Base-by-base conservation (phyloP, 2,888 invertebrate species). In the Epicampocera succincta region DNA sequence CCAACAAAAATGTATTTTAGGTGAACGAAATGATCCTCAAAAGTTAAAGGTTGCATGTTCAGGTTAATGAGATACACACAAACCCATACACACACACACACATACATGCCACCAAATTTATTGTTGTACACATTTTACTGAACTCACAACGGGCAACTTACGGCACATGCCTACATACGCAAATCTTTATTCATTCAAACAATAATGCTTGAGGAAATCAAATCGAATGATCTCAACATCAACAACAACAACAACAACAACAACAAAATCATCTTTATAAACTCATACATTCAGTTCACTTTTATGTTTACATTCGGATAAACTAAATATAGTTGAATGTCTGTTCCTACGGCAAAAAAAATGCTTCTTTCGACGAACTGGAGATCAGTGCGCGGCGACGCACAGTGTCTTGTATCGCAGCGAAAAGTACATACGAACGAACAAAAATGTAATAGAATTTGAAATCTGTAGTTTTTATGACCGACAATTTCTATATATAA, bases 31-130 rank as follows among this genome's bases (percentile, higher is more conserved):
- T 40, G 33, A 69, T 61, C 58, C 48, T 21, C 60, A 52, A 63
- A 66, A 72, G 68, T 68, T 63, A 76, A 81, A 76, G 75, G 75
- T 73, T 56, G 60, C 29, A 38, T 71, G 68, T 63, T 63, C 77
- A 71, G 77, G 77, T 71, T 69, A 74, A 74, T 74, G 25, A 46
- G 56, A 29, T 48, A 54, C 29, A 56, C 42, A 54, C 5, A 15
- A 19, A 50, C 8, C 5, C 2, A 25, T 25, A 25, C 5, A 25
- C 25, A 25, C 5, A 25, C 33, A 33, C 33, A 9, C 3, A 33
- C 1, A 5, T 33, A 8, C 33, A 33, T 33, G 33, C 5, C 3
- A 33, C 8, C 33, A 33, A n/a, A n/a, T 33, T 33, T 33, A 33
- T 5, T 33, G 5, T 8, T 33, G 8, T 8, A 33, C 9, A 33